A percentile compares a stretch with the other conserved stretches of the same genome.
Evolutionary conservation across 2,888 invertebrate genomes (phyloP).

Genomic region (Mythimna albipuncta): DNA sequence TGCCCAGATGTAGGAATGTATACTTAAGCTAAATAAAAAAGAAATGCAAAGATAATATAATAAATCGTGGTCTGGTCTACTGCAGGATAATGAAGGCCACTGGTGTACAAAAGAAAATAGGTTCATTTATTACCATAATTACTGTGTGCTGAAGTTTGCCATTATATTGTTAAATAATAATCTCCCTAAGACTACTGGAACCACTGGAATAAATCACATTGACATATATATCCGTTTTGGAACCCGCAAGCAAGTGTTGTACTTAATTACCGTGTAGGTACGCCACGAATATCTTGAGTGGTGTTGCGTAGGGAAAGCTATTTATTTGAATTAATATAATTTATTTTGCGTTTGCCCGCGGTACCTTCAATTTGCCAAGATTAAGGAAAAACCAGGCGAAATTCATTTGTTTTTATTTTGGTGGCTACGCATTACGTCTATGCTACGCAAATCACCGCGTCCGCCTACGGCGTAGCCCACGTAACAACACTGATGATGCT

Average conservation of each 20-base stretch:
- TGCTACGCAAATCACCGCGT: not conserved
- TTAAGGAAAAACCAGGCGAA: conserved; percentile 38
- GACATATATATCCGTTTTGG: not conserved
- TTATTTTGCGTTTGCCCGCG: conserved; percentile 31
- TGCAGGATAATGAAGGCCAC: not conserved
- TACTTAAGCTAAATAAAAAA: too few relatives aligned
- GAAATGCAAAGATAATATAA: too few relatives aligned
- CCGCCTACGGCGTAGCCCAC: conserved; percentile 32
- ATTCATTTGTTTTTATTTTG: conserved; percentile 44
- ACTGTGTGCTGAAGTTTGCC: not conserved
- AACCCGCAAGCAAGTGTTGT: conserved; percentile 17
- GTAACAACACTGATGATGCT: conserved; percentile 9
- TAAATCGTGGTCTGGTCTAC: not conserved
- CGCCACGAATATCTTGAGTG: conserved; percentile 32
- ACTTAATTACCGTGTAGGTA: conserved; percentile 22
- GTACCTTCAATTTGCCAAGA: conserved; percentile 25
- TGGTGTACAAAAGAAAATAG: too few relatives aligned
- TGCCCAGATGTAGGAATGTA: too few relatives aligned
- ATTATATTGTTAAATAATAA: conserved; percentile 7
- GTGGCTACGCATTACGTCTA: conserved; percentile 3
- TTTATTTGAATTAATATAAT: conserved; percentile 56
- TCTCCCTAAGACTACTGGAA: not conserved
- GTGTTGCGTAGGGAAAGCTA: conserved; percentile 31
- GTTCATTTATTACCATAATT: not conserved
- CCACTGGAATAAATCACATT: conserved; percentile 15